Evolutionary conservation across 2,113 vertebrate species (phyloP), one percentile per base, ranked within the genome.

Genomic region (Hippoglossus stenolepis): DNA sequence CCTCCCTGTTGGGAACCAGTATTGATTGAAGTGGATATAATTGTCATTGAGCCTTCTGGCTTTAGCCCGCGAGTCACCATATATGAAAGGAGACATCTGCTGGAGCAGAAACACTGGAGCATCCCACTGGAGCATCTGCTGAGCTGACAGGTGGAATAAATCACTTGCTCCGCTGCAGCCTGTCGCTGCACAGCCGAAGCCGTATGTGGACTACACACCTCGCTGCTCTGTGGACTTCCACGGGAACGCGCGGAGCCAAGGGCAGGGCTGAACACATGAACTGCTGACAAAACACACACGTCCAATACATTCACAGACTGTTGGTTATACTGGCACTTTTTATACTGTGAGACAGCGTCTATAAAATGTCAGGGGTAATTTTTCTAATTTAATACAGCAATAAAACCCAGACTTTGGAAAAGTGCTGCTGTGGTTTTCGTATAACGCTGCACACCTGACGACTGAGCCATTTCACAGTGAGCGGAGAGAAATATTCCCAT

Each of bases 101-200:
- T 75, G 68, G 49, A 79, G 73, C 70, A 47, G 54, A 66, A 65
- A 83, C 74, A 75, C 38, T 57, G 26, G 43, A 59, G 61, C 66
- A 38, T 75, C 75, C 81, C 63, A 62, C 67, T 51, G 43, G 63
- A 82, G 77, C 83, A 88, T 88, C 84, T 88, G 80, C 71, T 70
- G 45, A 6, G 45, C 40, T 86, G 87, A 81, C 87, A 84, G 80
- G 80, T 83, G 64, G 77, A 83, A 88, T 88, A 83, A 88, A 88
- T 88, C 84, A 88, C 59, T 61, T 70, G 87, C 80, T 73, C 62
- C 35, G 8, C 73, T 75, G 69, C 65, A 63, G 77, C 58, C 61
- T 73, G 62, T 28, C 31, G 12, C 61, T 11, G 11, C 40, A 13
- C 2, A 43, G 40, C 40, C 40, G 2, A 43, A 43, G n/a, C 40